A percentile compares a stretch with the other conserved stretches of the same genome.
These are phyloP conservation scores for Trissoscelio sp. DNA, from an alignment of 2,888 invertebrate genomes.

Conservation along the genomic window DNA sequence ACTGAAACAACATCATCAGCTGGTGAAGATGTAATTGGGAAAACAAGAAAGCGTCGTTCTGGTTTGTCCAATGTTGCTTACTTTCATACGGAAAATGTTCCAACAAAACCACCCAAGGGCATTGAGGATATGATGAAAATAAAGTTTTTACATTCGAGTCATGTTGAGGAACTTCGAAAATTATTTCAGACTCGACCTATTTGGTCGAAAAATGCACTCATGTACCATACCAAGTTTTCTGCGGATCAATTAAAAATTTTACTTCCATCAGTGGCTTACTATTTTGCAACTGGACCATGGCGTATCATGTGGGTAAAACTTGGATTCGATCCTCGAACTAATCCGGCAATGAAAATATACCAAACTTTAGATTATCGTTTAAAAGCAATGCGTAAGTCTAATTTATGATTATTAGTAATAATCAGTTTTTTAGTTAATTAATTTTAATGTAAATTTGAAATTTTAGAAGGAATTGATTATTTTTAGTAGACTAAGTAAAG, in stretches of 20 bases:
- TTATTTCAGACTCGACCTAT: conserved; percentile 94
- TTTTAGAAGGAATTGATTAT: too few relatives aligned
- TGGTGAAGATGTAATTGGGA: conserved; percentile 83
- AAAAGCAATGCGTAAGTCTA: conserved; percentile 85
- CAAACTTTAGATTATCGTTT: conserved; percentile 95
- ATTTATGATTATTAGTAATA: not conserved
- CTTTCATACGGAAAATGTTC: conserved; percentile 87
- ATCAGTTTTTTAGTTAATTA: too few relatives aligned
- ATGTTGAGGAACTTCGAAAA: conserved; percentile 79
- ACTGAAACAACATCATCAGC: conserved; percentile 75
- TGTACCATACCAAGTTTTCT: conserved; percentile 87
- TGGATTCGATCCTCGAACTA: conserved; percentile 95
- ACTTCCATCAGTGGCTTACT: conserved; percentile 93
- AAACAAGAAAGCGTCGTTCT: conserved; percentile 84
- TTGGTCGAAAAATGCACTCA: conserved; percentile 93
- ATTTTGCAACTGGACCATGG: conserved; percentile 96
- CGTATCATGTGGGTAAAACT: conserved; percentile 94
- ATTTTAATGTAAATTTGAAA: too few relatives aligned
- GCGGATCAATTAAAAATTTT: conserved; percentile 89
- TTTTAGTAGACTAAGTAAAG: too few relatives aligned
- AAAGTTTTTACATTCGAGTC: conserved; percentile 81
- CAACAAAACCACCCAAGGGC: conserved; percentile 86
- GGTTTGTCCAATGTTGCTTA: conserved; percentile 87
- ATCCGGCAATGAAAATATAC: conserved; percentile 90
- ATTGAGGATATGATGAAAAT: conserved; percentile 85